phyloP scores from a whole-genome alignment of 2,888 invertebrate species.

The Bibio marci region DNA sequence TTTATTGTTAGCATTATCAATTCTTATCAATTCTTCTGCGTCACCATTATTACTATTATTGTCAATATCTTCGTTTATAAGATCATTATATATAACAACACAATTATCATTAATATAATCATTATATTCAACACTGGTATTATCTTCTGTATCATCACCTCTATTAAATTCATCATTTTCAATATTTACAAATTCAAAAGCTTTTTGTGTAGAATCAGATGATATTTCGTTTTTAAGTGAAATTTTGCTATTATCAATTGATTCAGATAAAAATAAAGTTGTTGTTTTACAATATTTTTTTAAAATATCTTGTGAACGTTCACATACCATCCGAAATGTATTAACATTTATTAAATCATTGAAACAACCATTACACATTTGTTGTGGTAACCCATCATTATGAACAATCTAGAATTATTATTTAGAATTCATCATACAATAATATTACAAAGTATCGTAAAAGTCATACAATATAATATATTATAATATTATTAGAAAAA shows the following conservation, averaged over 20 bases:
- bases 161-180: neutral
- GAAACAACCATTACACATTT: slow-evolving; percentile 6
- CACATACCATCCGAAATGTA: neutral
- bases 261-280: too few relatives aligned
- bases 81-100: too few relatives aligned
- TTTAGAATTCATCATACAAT: too few relatives aligned
- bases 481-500: too few relatives aligned
- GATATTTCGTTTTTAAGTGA: neutral
- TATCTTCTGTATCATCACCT: too few relatives aligned
- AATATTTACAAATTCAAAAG: slow-evolving; percentile 1
- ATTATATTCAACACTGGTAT: too few relatives aligned
- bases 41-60: too few relatives aligned
- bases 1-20: neutral
- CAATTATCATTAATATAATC: too few relatives aligned
- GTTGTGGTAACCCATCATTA: slow-evolving; percentile 3
- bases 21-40: neutral
- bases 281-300: neutral
- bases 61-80: too few relatives aligned
- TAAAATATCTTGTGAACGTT: neutral
- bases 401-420: neutral
- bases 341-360: slow-evolving; percentile 1
- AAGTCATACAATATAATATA: too few relatives aligned
- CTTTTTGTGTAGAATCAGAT: too few relatives aligned
- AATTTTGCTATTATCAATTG: neutral
- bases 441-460: too few relatives aligned